Evolutionary conservation across 2,113 vertebrate species (phyloP), one percentile per base, ranked within the genome.

Genomic region (Salvator merianae): DNA sequence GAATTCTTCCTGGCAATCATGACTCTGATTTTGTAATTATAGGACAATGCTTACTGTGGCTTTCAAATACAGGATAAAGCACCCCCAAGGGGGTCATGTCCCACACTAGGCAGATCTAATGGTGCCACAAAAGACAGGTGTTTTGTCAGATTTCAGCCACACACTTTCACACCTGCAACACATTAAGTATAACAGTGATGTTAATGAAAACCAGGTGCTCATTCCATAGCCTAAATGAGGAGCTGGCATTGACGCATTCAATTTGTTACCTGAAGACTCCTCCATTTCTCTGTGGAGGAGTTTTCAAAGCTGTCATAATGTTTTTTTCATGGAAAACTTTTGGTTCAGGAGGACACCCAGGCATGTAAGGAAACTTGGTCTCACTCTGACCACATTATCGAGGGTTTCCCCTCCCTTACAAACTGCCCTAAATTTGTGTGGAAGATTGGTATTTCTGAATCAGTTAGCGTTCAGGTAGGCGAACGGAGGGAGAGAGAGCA

Each of bases 151-250:
- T 95, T 95, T 95, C 91, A 95, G 86, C 93, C 91, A 83, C 93
- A 91, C 85, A 87, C 89, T 95, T 96, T 95, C 94, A 97, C 97
- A 98, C 96, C 97, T 98, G 97, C 93, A 94, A 92, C 90, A n/a
- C 93, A 96, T 99, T 97, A 97, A 94, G 94, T 91, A 92, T 89
- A 93, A 92, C 94, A 94, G 90, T 93, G 94, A 87, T 92, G 93
- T 94, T 97, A 97, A 97, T 97, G 96, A 97, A 96, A 95, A 95
- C 94, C 97, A 98, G 97, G 97, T 98, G 97, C 93, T 94, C 90
- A 86, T 94, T 90, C 84, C 89, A 94, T 84, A 91, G 88, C 93
- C 77, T 92, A 95, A 91, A 94, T 14, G 66, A 94, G 93, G 84
- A 87, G 88, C 84, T 95, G 94, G 95, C 92, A 89, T 86, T 47